phyloP scores from a whole-genome alignment of 1,140 invertebrate genomes.

The Ruditapes philippinarum region DNA sequence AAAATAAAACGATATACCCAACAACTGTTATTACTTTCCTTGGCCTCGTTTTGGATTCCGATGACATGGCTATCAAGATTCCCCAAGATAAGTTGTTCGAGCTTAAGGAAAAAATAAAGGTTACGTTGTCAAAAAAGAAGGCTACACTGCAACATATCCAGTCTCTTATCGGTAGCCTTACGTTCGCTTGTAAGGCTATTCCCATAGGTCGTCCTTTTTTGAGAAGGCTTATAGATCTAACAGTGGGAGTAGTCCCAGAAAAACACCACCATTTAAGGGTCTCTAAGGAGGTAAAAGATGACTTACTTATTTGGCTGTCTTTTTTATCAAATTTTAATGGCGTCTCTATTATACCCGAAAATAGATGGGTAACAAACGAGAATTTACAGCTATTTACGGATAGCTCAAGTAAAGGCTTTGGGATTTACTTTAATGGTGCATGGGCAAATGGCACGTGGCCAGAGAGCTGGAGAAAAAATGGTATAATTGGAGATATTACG shows the following conservation, averaged over 20 bases:
- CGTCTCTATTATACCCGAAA: background rate
- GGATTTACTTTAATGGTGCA: background rate
- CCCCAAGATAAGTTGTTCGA: background rate
- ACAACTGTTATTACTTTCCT: slow-evolving; percentile 9
- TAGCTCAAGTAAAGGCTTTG: background rate
- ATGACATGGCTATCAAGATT: background rate
- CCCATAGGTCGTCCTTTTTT: background rate
- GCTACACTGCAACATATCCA: background rate
- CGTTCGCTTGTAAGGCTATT: background rate
- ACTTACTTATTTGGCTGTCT: background rate
- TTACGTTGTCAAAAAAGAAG: background rate
- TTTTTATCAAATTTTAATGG: background rate
- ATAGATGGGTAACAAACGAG: background rate
- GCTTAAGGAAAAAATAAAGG: background rate
- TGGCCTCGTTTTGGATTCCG: slow-evolving; percentile 16
- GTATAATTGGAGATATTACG: slow-evolving; percentile 27
- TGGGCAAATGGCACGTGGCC: slow-evolving; percentile 23
- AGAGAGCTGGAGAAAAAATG: background rate
- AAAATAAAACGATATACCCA: slow-evolving; percentile 14
- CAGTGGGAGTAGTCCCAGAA: background rate
- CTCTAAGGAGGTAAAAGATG: background rate
- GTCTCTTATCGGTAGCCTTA: background rate
- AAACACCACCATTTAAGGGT: slow-evolving; percentile 10
- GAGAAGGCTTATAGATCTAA: background rate
- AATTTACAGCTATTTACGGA: slow-evolving; percentile 31